A percentile compares a stretch with the other conserved stretches of the same genome.
Evolutionary conservation across 2,797 vertebrate genomes (phyloP).

Genomic region (Vipera latastei): DNA sequence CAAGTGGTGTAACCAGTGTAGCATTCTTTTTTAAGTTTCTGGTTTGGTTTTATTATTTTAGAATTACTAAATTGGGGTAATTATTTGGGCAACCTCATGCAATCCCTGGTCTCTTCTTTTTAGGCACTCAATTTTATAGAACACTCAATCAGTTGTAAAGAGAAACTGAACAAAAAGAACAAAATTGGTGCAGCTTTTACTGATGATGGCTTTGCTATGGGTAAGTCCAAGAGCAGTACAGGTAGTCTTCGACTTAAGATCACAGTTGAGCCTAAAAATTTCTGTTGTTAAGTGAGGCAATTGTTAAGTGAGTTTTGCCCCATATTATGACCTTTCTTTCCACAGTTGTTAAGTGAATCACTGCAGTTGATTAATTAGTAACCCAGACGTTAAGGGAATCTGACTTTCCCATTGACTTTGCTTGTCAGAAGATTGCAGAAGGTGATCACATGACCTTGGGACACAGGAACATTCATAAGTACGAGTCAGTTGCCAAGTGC

Average conservation of each 20-base stretch:
- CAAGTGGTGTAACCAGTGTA: background rate
- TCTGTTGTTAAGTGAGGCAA: background rate
- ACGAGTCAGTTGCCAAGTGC: background rate
- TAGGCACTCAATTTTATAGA: slow-evolving; percentile 98
- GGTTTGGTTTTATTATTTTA: background rate
- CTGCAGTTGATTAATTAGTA: background rate
- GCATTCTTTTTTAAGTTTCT: background rate
- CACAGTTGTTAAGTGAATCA: background rate
- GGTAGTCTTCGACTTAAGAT: background rate
- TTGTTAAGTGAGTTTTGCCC: background rate
- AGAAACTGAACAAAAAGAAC: slow-evolving; percentile 98
- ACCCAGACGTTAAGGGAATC: background rate
- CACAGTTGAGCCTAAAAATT: background rate
- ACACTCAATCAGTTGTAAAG: slow-evolving; percentile 96
- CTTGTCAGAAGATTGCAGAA: background rate
- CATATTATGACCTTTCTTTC: background rate
- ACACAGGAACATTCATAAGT: background rate
- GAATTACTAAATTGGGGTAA: background rate
- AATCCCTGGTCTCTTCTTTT: slow-evolving; percentile 32
- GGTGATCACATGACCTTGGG: background rate
- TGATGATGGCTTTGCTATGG: slow-evolving; percentile 98
- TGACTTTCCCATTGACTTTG: background rate
- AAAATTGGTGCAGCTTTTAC: slow-evolving; percentile 96
- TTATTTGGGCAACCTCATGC: background rate
- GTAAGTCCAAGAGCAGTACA: slow-evolving; percentile 69